phyloP scores from a whole-genome alignment of 2,113 vertebrate genomes.

The Amphiprion ocellaris region DNA sequence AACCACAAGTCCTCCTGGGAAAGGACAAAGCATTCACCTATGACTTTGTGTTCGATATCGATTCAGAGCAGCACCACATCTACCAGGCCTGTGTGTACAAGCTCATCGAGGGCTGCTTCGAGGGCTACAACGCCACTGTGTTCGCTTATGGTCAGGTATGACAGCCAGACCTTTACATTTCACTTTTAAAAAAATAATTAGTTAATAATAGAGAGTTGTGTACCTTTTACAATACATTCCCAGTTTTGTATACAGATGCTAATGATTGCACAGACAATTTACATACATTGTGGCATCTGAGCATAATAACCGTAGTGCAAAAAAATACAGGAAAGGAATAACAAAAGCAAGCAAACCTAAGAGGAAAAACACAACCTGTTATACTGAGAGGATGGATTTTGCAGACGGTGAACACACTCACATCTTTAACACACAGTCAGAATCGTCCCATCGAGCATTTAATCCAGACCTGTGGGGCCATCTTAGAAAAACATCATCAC shows the following conservation, averaged over 20 bases:
- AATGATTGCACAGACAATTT: neutral
- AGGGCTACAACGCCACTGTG: conserved; percentile 97
- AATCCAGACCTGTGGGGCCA: neutral
- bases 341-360: too few relatives aligned
- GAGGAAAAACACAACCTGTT: too few relatives aligned
- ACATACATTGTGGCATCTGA: neutral
- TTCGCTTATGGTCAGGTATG: conserved; percentile 95
- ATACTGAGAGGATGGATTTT: neutral
- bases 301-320: neutral
- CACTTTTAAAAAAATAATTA: neutral
- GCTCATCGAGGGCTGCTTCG: conserved; percentile 96
- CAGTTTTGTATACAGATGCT: conserved; percentile 2
- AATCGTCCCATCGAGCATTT: neutral
- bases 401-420: neutral
- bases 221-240: neutral
- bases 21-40: conserved; percentile 99
- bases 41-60: conserved; percentile 95
- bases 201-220: neutral
- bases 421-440: neutral
- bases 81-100: conserved; percentile 90
- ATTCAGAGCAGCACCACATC: conserved; percentile 90
- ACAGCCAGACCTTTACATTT: neutral
- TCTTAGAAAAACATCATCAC: neutral
- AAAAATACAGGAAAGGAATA: neutral
- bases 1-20: conserved; percentile 95